Evolutionary conservation across 2,797 vertebrate genomes (phyloP).

Genomic region (Amphiprion clarkii): DNA sequence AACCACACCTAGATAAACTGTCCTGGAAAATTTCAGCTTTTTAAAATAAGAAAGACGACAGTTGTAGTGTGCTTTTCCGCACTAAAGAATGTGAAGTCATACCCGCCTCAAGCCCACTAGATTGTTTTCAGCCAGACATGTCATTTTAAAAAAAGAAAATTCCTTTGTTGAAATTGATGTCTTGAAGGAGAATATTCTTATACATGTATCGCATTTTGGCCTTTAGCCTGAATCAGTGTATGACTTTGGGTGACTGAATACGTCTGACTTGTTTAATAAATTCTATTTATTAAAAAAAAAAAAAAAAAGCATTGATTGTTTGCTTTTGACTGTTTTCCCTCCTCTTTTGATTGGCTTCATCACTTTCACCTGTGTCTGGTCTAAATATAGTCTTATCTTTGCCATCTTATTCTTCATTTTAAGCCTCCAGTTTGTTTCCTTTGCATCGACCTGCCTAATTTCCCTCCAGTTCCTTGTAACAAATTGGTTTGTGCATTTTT

Average conservation of each 20-base stretch:
- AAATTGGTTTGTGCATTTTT: too few species aligned
- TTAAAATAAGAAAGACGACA: conserved; percentile 60
- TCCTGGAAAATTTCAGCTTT: conserved; percentile 80
- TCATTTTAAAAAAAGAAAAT: conserved; percentile 54
- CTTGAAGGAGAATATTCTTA: conserved; percentile 73
- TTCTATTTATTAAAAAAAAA: conserved; percentile 26
- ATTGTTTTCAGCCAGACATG: conserved; percentile 73
- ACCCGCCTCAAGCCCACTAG: conserved; percentile 80
- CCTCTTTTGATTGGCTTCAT: too few species aligned
- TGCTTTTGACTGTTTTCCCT: conserved; percentile 24
- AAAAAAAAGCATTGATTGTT: conserved; percentile 68
- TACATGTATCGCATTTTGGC: conserved; percentile 84
- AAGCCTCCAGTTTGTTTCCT: too few species aligned
- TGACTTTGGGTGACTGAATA: conserved; percentile 83
- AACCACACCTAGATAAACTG: conserved; percentile 68
- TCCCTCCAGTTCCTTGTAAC: too few species aligned
- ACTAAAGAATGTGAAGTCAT: conserved; percentile 82
- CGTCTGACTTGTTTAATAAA: conserved; percentile 77
- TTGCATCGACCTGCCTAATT: too few species aligned
- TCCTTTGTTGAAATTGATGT: conserved; percentile 81
- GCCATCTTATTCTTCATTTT: too few species aligned
- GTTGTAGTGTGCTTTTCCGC: conserved; percentile 77
- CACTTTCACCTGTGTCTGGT: too few species aligned
- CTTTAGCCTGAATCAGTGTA: conserved; percentile 87
- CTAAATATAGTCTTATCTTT: too few species aligned